Evolutionary conservation across 2,113 vertebrate genomes (phyloP).

Genomic region (Hemicordylus capensis): DNA sequence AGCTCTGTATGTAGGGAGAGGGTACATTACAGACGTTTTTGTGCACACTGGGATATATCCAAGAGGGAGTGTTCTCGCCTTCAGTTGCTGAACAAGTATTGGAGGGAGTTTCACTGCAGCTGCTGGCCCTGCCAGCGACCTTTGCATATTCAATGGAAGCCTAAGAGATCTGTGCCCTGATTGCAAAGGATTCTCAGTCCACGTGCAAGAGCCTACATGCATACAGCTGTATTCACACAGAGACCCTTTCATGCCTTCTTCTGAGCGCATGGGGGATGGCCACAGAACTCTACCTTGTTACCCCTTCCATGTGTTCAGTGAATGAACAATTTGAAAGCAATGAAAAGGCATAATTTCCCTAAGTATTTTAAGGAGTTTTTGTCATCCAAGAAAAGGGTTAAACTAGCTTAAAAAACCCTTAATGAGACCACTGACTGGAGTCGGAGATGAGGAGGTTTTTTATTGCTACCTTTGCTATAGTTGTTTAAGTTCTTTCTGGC

Average conservation of each 20-base stretch:
- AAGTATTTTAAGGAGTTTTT: not conserved
- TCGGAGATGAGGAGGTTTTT: not conserved
- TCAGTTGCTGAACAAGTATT: not conserved
- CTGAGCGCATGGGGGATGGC: not conserved
- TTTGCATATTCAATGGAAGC: not conserved
- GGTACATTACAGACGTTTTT: not conserved
- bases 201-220: not conserved
- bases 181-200: not conserved
- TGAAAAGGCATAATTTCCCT: not conserved
- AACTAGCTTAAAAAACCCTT: not conserved
- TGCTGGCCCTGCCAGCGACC: not conserved
- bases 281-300: not conserved
- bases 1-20: not conserved
- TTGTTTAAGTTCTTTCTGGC: not conserved
- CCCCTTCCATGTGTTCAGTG: not conserved
- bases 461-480: not conserved
- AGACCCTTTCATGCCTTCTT: not conserved
- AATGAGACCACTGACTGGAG: not conserved
- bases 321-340: not conserved
- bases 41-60: too few relatives aligned
- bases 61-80: not conserved
- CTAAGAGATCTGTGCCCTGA: not conserved
- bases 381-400: not conserved
- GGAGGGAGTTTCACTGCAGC: too few relatives aligned
- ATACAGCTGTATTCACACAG: not conserved